Evolutionary conservation across 1,140 invertebrate genomes (phyloP), one percentile per base, ranked within the genome.

Genomic region (fruit fly (Drosophila melanogaster)): DNA sequence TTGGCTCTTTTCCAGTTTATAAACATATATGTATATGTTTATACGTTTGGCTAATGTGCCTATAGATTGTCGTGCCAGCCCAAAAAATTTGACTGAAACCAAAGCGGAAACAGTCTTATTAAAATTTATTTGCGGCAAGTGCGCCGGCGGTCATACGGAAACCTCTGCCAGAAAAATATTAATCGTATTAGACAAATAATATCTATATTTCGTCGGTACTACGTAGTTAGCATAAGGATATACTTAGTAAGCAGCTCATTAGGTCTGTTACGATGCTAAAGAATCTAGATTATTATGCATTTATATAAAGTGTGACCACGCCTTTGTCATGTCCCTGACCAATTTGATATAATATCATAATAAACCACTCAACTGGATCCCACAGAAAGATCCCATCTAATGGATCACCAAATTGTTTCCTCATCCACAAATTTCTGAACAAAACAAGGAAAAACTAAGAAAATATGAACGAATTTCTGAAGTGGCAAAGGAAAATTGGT

Each of bases 61-160:
- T 72, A 49, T 62, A 46, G 49, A 62, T 61, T 55, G 54, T 49
- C 79, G 64, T 43, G 47, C 33, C 47, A 26, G 57, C 22, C 47
- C 43, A 50, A 47, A 41, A 40, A 49, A 66, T 44, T 58, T 61
- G 59, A 58, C 55, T 12, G 22, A 70, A 54, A 70, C 67, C 41
- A 56, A 70, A 86, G 81, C 81, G 81, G 81, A 85, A 85, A 85
- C 70, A 74, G 72, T 66, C 46, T 53, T 74, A 78, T 86, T 75
- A 66, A 57, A 86, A 85, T 85, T 85, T 86, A 85, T 85, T 46
- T 65, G 74, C 15, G 62, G 51, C 81, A 85, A 85, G 78, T 85
- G 81, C 62, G 61, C 30, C 15, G 61, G 22, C 15, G 17, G 19
- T 26, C 50, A 37, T 57, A 26, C 37, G 44, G 47, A 49, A 47